Evolutionary conservation across 2,797 vertebrate genomes (phyloP).

Genomic region (Pipistrellus kuhlii): DNA sequence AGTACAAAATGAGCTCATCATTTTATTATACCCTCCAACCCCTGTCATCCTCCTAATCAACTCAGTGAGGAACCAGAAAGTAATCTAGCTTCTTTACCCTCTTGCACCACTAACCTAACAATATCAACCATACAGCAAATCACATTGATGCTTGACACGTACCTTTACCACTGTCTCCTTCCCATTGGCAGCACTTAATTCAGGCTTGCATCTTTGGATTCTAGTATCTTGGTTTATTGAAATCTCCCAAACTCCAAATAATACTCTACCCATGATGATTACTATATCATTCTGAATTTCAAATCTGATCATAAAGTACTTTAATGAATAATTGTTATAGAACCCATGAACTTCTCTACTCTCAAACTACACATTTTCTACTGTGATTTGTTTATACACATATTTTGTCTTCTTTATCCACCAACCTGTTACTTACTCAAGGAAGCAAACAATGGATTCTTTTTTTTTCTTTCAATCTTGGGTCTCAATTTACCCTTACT

Average conservation of each 20-base stretch:
- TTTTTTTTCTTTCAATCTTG: not conserved
- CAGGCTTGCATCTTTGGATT: not conserved
- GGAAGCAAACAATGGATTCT: not conserved
- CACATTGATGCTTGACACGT: not conserved
- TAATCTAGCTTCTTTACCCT: not conserved
- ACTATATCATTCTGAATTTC: not conserved
- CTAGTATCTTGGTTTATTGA: not conserved
- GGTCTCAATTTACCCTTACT: not conserved
- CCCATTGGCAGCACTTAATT: not conserved
- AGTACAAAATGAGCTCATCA: not conserved
- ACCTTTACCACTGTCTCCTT: not conserved
- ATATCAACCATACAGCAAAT: not conserved
- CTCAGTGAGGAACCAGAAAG: not conserved
- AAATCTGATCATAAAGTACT: not conserved
- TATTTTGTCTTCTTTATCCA: not conserved
- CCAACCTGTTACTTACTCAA: not conserved
- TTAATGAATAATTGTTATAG: not conserved
- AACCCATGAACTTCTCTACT: not conserved
- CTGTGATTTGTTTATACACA: not conserved
- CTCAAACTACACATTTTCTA: not conserved
- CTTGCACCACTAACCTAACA: not conserved
- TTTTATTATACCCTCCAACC: not conserved
- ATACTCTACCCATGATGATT: not conserved
- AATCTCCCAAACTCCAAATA: not conserved
- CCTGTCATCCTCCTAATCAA: not conserved